These are phyloP conservation scores for Apodemus sylvaticus DNA, from an alignment of 2,113 vertebrate genomes.

Conservation along the genomic window DNA sequence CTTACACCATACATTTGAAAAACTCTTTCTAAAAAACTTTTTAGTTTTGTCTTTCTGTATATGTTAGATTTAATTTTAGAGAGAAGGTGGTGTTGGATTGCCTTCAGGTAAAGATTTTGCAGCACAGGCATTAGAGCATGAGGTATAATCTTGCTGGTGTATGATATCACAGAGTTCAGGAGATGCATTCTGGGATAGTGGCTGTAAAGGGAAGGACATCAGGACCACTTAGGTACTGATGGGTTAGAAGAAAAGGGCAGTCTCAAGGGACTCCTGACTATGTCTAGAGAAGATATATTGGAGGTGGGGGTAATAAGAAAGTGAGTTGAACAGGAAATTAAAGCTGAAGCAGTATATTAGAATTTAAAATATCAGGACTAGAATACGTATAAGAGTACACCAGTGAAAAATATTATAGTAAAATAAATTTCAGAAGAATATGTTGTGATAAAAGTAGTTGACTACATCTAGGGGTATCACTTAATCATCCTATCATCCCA, in stretches of 20 bases:
- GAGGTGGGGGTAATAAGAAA: neutral
- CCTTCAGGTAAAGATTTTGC: neutral
- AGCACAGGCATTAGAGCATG: neutral
- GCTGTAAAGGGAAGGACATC: neutral
- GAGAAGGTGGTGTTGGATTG: neutral
- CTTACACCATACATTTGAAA: neutral
- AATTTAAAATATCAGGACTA: conserved; percentile 52
- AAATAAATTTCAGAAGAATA: conserved; percentile 17
- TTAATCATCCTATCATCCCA: neutral
- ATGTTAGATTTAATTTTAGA: conserved; percentile 33
- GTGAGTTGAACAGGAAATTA: neutral
- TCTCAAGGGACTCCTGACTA: neutral
- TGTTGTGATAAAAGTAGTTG: neutral
- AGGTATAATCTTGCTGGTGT: neutral
- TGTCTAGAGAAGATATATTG: neutral
- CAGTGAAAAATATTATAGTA: conserved; percentile 19
- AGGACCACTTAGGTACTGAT: neutral
- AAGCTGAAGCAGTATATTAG: neutral
- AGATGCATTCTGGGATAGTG: neutral
- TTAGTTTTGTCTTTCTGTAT: neutral
- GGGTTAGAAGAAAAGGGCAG: neutral
- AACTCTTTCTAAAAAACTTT: neutral
- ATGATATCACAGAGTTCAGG: conserved; percentile 14
- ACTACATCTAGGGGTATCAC: neutral
- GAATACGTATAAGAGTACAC: neutral